These are phyloP conservation scores for Neofelis nebulosa DNA, from an alignment of 2,113 vertebrate genomes.

Conservation along the genomic window DNA sequence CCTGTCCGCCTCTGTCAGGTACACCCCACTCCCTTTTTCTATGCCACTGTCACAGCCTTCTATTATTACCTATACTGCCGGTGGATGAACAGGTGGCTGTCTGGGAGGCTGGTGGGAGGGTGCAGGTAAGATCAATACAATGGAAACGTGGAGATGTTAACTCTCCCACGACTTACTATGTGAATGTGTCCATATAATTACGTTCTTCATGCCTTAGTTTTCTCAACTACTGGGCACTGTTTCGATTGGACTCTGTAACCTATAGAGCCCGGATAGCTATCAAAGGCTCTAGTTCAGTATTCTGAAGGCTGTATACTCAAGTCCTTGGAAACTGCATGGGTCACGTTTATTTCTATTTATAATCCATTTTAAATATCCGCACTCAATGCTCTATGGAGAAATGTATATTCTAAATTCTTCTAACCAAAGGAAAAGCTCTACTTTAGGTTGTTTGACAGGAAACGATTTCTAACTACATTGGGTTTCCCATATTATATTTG, in stretches of 20 bases:
- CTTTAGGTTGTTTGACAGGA: constrained; percentile 67
- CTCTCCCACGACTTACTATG: not conserved
- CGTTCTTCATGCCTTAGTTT: constrained; percentile 25
- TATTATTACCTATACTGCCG: not conserved
- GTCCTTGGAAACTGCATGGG: constrained; percentile 65
- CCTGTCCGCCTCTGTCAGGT: not conserved
- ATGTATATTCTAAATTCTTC: constrained; percentile 70
- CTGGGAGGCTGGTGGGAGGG: not conserved
- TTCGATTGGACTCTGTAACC: not conserved
- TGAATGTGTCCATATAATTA: not conserved
- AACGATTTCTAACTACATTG: constrained; percentile 66
- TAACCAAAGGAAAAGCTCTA: constrained; percentile 64
- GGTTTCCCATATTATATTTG: constrained; percentile 60
- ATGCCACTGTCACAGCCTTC: not conserved
- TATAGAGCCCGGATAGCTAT: not conserved
- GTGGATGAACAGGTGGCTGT: not conserved
- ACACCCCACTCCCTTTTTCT: not conserved
- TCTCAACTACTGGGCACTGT: not conserved
- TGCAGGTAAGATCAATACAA: not conserved
- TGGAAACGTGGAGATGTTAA: not conserved
- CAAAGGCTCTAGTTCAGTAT: constrained; percentile 7
- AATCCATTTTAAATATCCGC: constrained; percentile 58
- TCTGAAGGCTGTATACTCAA: constrained; percentile 14
- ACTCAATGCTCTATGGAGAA: constrained; percentile 63
- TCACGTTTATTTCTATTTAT: constrained; percentile 74